Evolutionary conservation across 2,113 vertebrate genomes (phyloP).

Genomic region (Pontoporia blainvillei): DNA sequence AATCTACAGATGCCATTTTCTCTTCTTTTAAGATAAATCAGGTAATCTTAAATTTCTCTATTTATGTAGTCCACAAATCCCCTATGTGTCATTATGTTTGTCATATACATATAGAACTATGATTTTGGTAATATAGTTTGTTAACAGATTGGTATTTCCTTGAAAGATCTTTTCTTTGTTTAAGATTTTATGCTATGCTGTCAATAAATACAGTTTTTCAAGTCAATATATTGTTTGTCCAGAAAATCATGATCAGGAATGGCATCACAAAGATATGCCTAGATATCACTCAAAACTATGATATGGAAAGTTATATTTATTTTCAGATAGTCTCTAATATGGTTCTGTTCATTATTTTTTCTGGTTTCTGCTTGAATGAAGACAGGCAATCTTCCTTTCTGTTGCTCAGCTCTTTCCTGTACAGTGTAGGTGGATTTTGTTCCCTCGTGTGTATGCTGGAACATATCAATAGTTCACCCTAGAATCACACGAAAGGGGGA

Average conservation of each 20-base stretch:
- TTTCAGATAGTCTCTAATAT: background rate
- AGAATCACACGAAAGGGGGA: background rate
- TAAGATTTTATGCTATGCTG: background rate
- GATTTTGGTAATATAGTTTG: background rate
- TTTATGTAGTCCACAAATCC: background rate
- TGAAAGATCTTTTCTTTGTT: background rate
- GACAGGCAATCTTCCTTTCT: background rate
- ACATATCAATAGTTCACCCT: background rate
- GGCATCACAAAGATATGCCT: background rate
- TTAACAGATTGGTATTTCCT: background rate
- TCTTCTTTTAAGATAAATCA: slow-evolving; percentile 73
- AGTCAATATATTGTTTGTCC: background rate
- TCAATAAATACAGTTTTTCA: background rate
- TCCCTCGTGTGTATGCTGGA: background rate
- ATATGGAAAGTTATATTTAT: background rate
- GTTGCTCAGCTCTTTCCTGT: background rate
- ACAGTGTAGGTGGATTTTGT: background rate
- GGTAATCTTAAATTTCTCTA: slow-evolving; percentile 64
- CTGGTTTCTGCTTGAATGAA: background rate
- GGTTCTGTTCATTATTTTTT: background rate
- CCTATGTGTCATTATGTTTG: background rate
- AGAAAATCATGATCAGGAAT: background rate
- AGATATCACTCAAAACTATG: background rate
- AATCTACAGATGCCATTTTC: slow-evolving; percentile 66
- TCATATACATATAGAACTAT: background rate